phyloP scores from a whole-genome alignment of 2,888 invertebrate species.

The Pyrrhopygopsis socrates region DNA sequence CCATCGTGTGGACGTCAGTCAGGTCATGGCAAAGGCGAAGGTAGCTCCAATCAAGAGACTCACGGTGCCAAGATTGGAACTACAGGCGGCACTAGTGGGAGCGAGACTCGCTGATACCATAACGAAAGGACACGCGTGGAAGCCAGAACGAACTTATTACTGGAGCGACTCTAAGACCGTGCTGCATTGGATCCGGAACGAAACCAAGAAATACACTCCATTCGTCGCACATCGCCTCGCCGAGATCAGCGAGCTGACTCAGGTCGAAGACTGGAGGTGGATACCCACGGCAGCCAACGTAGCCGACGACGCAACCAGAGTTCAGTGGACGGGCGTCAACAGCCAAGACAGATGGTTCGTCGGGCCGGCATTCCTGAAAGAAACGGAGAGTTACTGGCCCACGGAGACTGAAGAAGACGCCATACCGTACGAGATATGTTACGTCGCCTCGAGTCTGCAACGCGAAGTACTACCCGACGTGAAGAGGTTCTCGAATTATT shows the following conservation, averaged over 20 bases:
- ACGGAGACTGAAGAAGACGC: background rate
- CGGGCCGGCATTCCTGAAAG: background rate
- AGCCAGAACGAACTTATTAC: background rate
- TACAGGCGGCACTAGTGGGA: constrained; percentile 31
- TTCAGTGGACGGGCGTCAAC: no score
- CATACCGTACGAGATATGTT: no score
- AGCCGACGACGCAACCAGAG: background rate
- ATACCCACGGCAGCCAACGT: background rate
- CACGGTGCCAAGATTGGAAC: constrained; percentile 24
- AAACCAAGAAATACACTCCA: constrained; percentile 31
- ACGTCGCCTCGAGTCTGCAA: no score
- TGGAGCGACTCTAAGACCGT: constrained; percentile 68
- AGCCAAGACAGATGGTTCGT: background rate
- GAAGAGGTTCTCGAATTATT: background rate
- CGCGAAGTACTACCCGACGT: background rate
- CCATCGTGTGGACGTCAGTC: background rate
- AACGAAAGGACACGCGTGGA: constrained; percentile 37
- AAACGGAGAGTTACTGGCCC: background rate
- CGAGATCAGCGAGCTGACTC: constrained; percentile 43
- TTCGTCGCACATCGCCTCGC: constrained; percentile 68
- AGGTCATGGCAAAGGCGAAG: constrained; percentile 2
- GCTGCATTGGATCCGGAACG: constrained; percentile 58
- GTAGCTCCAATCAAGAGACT: constrained; percentile 29
- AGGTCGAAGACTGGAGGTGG: background rate
- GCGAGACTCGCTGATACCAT: constrained; percentile 35